Percentiles rank a stretch among this genome's conserved stretches.
Evolutionary conservation across 2,888 invertebrate species (phyloP).

Genomic region (Lepidonotus clava): DNA sequence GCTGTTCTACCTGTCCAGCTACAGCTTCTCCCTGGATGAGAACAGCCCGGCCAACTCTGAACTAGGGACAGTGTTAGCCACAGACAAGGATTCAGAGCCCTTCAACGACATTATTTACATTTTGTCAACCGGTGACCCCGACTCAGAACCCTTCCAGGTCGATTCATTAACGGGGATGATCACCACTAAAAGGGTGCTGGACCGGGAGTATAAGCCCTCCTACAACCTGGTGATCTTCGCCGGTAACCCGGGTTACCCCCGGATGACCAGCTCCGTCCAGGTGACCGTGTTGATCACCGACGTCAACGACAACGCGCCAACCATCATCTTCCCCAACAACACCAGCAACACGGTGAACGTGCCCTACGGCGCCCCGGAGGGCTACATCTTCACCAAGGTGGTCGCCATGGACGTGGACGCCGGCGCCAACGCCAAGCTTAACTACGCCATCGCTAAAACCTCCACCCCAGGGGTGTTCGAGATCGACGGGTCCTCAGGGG

Average conservation of each 20-base stretch:
- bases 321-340: slow-evolving; percentile 70
- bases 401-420: slow-evolving; percentile 71
- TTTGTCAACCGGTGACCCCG: slow-evolving; percentile 58
- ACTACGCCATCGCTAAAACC: slow-evolving; percentile 70
- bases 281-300: slow-evolving; percentile 71
- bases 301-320: slow-evolving; percentile 75
- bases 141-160: slow-evolving; percentile 37
- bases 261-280: slow-evolving; percentile 63
- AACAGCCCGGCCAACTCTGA: slow-evolving; percentile 65
- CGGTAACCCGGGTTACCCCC: slow-evolving; percentile 71
- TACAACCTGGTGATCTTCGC: slow-evolving; percentile 70
- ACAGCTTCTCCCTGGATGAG: slow-evolving; percentile 66
- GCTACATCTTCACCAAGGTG: slow-evolving; percentile 69
- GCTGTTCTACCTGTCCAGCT: slow-evolving; percentile 64
- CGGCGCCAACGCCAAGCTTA: slow-evolving; percentile 69
- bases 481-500: slow-evolving; percentile 80
- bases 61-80: slow-evolving; percentile 66
- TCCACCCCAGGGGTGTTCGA: slow-evolving; percentile 80
- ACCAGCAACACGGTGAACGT: slow-evolving; percentile 69
- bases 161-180: slow-evolving; percentile 39
- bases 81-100: slow-evolving; percentile 66
- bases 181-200: slow-evolving; percentile 2
- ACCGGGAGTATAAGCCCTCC: slow-evolving; percentile 58
- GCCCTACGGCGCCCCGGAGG: slow-evolving; percentile 65
- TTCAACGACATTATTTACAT: slow-evolving; percentile 59